Evolutionary conservation across 2,888 invertebrate species (phyloP).

Genomic region (Conops quadrifasciatus): DNA sequence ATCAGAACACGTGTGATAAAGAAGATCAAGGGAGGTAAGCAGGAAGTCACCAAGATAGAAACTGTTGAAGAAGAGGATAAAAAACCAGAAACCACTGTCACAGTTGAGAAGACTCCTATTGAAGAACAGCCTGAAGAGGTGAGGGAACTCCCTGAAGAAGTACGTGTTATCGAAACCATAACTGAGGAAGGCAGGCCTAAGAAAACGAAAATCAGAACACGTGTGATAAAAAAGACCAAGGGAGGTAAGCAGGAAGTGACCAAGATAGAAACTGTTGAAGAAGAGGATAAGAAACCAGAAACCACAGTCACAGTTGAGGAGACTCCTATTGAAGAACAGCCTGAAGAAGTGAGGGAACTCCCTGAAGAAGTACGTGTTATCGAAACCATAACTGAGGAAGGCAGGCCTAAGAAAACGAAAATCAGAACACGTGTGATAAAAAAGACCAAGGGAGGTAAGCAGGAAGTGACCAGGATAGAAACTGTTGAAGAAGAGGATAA

Average conservation of each 20-base stretch:
- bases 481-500: slow-evolving; percentile 20
- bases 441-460: slow-evolving; percentile 7
- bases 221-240: slow-evolving; percentile 11
- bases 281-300: slow-evolving; percentile 14
- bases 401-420: slow-evolving; percentile 1
- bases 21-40: slow-evolving; percentile 40
- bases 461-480: slow-evolving; percentile 16
- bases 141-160: slow-evolving; percentile 42
- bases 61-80: slow-evolving; percentile 43
- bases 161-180: slow-evolving; percentile 53
- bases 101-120: slow-evolving; percentile 36
- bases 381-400: slow-evolving; percentile 4
- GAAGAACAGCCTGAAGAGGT: slow-evolving; percentile 34
- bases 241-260: slow-evolving; percentile 18
- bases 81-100: slow-evolving; percentile 41
- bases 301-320: slow-evolving; percentile 20
- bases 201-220: slow-evolving; percentile 20
- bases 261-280: slow-evolving; percentile 20
- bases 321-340: slow-evolving; percentile 7
- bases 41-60: slow-evolving; percentile 43
- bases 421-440: slow-evolving; percentile 16
- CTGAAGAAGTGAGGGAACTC: neutral
- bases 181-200: slow-evolving; percentile 53
- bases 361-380: slow-evolving; percentile 5
- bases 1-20: slow-evolving; percentile 41